Base-by-base conservation (phyloP, 2,113 vertebrate species). In the Murina feae region DNA sequence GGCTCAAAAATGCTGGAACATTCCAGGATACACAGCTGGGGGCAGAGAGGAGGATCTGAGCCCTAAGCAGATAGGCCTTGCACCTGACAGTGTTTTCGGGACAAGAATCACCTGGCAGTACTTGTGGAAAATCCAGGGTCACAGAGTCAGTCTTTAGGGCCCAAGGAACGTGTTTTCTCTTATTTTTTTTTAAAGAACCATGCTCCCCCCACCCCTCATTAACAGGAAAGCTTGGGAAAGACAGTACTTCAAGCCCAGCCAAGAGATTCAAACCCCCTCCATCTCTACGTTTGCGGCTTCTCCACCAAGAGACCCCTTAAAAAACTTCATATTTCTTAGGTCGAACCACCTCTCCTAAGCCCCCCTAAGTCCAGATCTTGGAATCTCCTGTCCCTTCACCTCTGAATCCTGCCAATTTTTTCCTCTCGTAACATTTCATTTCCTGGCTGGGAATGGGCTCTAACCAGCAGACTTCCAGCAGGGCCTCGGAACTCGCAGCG, bases 391-490 rank as follows among this genome's bases (percentile, higher is more conserved):
- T 20, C 17, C 39, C 25, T 68, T 80, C 65, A 49, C 25, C 20
- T 58, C 53, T 60, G 51, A 92, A 86, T 71, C 35, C 65, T 81
- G 30, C 68, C 76, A 71, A 14, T 20, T 35, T 83, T 49, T 44
- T 37, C 7, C 13, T 65, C 28, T 53, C 12, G n/a, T 21, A 68
- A 20, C 30, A 82, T 60, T 89, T 86, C 65, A 69, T 93, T 87
- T 94, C 55, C 75, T 71, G 87, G 51, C 88, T 32, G 32, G 18
- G 80, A 89, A n/a, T 35, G 65, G 63, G 78, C 58, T 91, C 92
- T 96, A 93, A 86, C 94, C 96, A 89, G 0, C 82, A 94, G 74
- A 32, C 84, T 91, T 89, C 65, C 84, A 88, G 49, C 21, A 2
- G 28, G 44, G 44, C 42, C 63, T 42, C 13, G 6, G n/a, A 90